Conservation (phyloP, 2,113 vertebrate species). For the Phalacrocorax brasilianus region DNA sequence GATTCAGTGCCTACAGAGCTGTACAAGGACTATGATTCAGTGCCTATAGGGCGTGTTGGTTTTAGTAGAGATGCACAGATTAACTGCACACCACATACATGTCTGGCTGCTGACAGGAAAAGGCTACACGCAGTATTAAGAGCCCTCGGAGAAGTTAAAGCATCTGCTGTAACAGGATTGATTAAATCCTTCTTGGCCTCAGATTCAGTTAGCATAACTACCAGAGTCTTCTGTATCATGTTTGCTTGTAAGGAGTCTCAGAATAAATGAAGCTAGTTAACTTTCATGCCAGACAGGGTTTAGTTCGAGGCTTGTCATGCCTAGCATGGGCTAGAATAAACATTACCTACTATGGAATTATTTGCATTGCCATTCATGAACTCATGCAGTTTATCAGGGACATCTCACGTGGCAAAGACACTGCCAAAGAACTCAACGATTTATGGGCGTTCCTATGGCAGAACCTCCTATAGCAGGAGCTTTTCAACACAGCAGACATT, state of each 20-base stretch:
- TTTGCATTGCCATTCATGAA: background rate
- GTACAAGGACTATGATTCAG: background rate
- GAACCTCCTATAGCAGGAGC: background rate
- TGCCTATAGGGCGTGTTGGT: background rate
- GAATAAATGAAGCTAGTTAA: background rate
- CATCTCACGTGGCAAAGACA: background rate
- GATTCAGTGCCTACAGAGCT: background rate
- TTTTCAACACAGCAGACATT: background rate
- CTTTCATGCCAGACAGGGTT: background rate
- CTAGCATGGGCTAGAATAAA: background rate
- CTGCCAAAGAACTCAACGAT: background rate
- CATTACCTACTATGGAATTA: conserved; percentile 49
- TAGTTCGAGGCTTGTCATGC: background rate
- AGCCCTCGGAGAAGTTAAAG: background rate
- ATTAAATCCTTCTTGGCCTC: background rate
- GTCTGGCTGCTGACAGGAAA: conserved; percentile 5
- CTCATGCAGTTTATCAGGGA: background rate
- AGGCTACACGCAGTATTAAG: background rate
- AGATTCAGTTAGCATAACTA: background rate
- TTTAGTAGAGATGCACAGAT: background rate
- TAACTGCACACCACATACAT: background rate
- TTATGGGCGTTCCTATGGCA: background rate
- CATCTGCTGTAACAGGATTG: background rate
- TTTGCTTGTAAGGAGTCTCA: background rate
- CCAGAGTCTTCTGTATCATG: background rate